These are phyloP conservation scores for Serripes groenlandicus DNA, from an alignment of 2,888 invertebrate species.

Conservation along the genomic window DNA sequence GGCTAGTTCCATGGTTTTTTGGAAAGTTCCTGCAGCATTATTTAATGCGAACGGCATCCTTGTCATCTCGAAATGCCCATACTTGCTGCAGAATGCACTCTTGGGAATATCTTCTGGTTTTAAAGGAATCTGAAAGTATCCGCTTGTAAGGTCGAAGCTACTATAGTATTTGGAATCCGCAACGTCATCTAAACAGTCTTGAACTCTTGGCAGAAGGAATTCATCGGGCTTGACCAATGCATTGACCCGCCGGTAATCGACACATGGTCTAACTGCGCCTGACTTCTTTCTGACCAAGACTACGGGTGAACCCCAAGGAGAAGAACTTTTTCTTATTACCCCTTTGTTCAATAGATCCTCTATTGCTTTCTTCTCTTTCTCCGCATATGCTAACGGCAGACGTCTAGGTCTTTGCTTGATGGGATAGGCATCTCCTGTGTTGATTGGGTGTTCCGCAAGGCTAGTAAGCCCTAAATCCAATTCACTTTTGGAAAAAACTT, in stretches of 20 bases:
- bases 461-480: neutral
- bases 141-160: constrained; percentile 38
- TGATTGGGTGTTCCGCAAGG: neutral
- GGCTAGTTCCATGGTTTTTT: constrained; percentile 39
- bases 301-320: constrained; percentile 32
- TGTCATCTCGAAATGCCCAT: constrained; percentile 46
- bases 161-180: constrained; percentile 23
- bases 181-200: constrained; percentile 41
- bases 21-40: constrained; percentile 30
- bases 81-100: constrained; percentile 34
- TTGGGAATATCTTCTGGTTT: constrained; percentile 29
- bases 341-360: constrained; percentile 26
- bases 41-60: constrained; percentile 43
- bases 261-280: constrained; percentile 36
- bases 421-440: constrained; percentile 24
- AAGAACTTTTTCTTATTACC: constrained; percentile 23
- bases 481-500: neutral
- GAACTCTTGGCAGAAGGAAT: constrained; percentile 23
- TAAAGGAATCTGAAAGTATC: constrained; percentile 47
- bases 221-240: neutral
- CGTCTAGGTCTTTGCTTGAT: constrained; percentile 29
- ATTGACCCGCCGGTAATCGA: constrained; percentile 34
- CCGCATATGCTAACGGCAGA: constrained; percentile 20
- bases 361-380: constrained; percentile 38
- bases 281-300: constrained; percentile 40